Base-by-base conservation (phyloP, 2,113 vertebrate genomes). In the Osmerus eperlanus region DNA sequence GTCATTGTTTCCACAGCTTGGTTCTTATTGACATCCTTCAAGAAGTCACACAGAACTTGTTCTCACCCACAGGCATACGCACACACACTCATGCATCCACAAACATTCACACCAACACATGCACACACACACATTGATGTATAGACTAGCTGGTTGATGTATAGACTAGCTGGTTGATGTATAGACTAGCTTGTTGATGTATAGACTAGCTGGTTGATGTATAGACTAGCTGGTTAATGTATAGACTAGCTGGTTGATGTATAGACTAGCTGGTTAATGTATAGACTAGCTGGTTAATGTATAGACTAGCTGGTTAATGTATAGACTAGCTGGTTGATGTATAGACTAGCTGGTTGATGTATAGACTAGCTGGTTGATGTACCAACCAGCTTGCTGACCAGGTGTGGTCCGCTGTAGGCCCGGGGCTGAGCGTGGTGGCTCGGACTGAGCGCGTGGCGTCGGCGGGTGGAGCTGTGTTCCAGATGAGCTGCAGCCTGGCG, bases 381-480 rank as follows among this genome's bases (percentile, higher is more conserved):
- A 28, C 2, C 25, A 3, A 3, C 25, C 25, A 28, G 36, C 64
- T 18, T 53, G n/a, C 52, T 58, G 14, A 2, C 14, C 28, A 51
- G n/a, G 14, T 65, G 13, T 23, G 60, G 19, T 29, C 36, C 61
- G n/a, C 53, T 54, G 14, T 64, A 89, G 87, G 25, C 3, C 79
- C 82, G n/a, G 56, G 28, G 9, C 71, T 89, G 2, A 69, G 47
- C 5, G 87, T 92, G 0, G 41, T 70, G 2, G 96, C 96, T 0
- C 89, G 88, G 47, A 92, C 89, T 23, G 16, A 92, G 32, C 95
- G 94, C 68, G 92, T 93, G 0, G 95, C 94, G 65, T 93, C 95
- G 0, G 93, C 91, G 47, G 94, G 93, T 3, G 96, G 97, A n/a
- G 93, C 94, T 13, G 97, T 95, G 0, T 99, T 99, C 69, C 96